Percentiles rank a stretch among this genome's conserved stretches.
These are phyloP conservation scores for Coracias cyanogaster DNA, from an alignment of 2,797 vertebrate species.

Conservation along the genomic window DNA sequence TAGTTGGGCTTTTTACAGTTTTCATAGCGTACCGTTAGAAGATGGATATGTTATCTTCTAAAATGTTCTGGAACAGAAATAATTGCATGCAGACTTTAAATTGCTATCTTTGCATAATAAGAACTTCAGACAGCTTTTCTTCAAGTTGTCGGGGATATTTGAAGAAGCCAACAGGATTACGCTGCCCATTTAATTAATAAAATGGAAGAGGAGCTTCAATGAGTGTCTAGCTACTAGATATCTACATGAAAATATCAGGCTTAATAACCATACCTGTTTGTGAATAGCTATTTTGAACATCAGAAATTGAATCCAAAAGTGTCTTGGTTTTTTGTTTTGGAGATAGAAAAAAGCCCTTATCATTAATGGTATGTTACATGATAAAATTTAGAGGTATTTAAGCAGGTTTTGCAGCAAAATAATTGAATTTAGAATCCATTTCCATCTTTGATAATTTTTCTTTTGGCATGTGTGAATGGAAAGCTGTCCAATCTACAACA, in stretches of 20 bases:
- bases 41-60: not conserved
- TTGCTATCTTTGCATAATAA: not conserved
- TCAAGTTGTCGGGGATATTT: not conserved
- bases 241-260: not conserved
- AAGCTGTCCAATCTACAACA: not conserved
- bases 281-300: not conserved
- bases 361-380: not conserved
- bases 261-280: fast-evolving
- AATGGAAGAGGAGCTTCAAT: not conserved
- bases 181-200: not conserved
- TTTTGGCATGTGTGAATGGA: not conserved
- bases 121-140: not conserved
- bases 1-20: not conserved
- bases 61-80: not conserved
- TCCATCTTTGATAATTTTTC: not conserved
- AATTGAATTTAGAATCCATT: not conserved
- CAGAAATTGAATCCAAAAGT: not conserved
- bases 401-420: not conserved
- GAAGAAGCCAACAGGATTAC: not conserved
- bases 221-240: not conserved
- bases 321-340: not conserved
- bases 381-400: not conserved
- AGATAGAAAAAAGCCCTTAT: not conserved
- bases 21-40: not conserved
- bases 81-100: not conserved